A percentile compares a stretch with the other conserved stretches of the same genome.
These are phyloP conservation scores for Micrasema longulum DNA, from an alignment of 1,140 invertebrate genomes.

Conservation along the genomic window DNA sequence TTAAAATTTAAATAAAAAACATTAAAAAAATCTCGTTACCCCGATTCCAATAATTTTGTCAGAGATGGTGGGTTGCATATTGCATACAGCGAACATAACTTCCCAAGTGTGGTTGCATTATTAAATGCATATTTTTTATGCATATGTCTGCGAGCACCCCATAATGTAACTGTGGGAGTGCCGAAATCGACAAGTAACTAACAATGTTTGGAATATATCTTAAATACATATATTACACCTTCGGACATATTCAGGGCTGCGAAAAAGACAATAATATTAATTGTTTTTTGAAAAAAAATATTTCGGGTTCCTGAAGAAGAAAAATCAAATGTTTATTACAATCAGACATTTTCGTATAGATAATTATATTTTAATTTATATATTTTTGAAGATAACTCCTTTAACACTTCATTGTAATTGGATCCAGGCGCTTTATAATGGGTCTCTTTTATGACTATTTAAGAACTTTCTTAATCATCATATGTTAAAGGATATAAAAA, in stretches of 20 bases:
- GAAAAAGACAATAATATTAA: background rate
- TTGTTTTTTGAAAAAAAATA: background rate
- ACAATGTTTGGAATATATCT: slow-evolving; percentile 55
- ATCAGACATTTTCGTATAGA: background rate
- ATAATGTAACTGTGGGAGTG: slow-evolving; percentile 52
- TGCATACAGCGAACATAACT: no score
- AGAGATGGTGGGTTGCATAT: background rate
- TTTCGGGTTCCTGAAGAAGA: background rate
- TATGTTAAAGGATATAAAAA: no score
- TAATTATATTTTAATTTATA: background rate
- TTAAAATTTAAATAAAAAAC: no score
- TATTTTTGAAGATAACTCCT: background rate
- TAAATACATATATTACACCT: slow-evolving; percentile 53
- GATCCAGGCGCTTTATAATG: background rate
- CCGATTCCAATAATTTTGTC: background rate
- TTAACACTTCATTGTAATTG: background rate
- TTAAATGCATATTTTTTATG: slow-evolving; percentile 12
- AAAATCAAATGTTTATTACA: background rate
- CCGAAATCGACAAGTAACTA: slow-evolving; percentile 53
- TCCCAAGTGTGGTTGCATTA: background rate
- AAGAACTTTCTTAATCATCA: no score
- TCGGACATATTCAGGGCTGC: slow-evolving; percentile 15
- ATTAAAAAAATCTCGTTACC: no score
- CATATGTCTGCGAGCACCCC: slow-evolving; percentile 31
- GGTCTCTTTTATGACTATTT: background rate